A percentile compares a stretch with the other conserved stretches of the same genome.
Conservation (phyloP, 1,140 invertebrate species). For the Glossosoma conforme region DNA sequence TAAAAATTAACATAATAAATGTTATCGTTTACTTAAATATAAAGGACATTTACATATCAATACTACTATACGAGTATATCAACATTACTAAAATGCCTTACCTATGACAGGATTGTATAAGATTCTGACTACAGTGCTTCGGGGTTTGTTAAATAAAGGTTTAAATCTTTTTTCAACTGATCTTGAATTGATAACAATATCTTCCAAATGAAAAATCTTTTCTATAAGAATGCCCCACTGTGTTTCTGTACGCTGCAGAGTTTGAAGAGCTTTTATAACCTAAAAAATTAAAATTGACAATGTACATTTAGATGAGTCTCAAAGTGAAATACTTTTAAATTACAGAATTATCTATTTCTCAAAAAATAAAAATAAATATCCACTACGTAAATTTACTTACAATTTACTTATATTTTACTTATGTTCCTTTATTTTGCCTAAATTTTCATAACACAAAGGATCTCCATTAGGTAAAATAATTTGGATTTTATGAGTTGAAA, state of each 20-base stretch:
- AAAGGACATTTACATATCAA: not conserved
- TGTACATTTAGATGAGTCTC: too few species aligned
- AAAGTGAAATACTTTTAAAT: too few species aligned
- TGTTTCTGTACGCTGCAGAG: conserved; percentile 81
- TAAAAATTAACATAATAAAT: not conserved
- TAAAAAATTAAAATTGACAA: too few species aligned
- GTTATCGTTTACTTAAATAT: not conserved
- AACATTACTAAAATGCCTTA: conserved; percentile 35
- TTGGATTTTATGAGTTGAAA: too few species aligned
- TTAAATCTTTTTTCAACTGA: conserved; percentile 74
- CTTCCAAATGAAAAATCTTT: conserved; percentile 78
- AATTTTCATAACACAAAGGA: too few species aligned
- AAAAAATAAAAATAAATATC: too few species aligned
- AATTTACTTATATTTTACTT: too few species aligned
- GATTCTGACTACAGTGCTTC: conserved; percentile 52
- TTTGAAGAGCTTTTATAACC: conserved; percentile 86
- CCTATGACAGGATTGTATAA: conserved; percentile 65
- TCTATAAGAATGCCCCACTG: conserved; percentile 88
- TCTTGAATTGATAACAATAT: conserved; percentile 75
- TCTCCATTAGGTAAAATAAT: too few species aligned
- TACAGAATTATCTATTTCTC: too few species aligned
- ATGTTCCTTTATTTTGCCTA: too few species aligned
- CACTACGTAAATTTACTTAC: too few species aligned
- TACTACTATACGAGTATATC: not conserved
- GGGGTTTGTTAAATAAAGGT: conserved; percentile 62